A percentile compares a stretch with the other conserved stretches of the same genome.
phyloP scores from a whole-genome alignment of 2,888 invertebrate genomes.

The Julus scandinavius region DNA sequence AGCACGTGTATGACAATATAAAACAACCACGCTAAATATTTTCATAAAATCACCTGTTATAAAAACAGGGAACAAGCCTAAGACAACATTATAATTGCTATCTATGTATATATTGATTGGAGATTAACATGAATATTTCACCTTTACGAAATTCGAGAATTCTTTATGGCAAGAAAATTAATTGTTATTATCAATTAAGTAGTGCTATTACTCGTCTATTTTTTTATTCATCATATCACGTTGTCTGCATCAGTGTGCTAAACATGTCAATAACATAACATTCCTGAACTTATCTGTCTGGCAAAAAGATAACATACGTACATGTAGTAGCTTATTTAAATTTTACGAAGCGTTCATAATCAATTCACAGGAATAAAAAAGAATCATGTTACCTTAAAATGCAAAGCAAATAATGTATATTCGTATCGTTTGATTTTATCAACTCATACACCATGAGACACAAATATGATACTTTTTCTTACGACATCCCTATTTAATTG shows the following conservation, averaged over 20 bases:
- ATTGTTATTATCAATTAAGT: neutral
- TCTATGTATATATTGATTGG: slow-evolving; percentile 3
- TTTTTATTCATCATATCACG: neutral
- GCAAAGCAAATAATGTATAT: neutral
- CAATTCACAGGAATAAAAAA: too few species aligned
- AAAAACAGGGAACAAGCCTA: too few species aligned
- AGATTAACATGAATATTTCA: slow-evolving; percentile 14
- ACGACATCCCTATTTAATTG: neutral
- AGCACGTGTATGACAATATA: too few species aligned
- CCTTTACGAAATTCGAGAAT: neutral
- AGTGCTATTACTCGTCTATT: neutral
- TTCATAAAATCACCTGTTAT: too few species aligned
- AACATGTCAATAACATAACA: neutral
- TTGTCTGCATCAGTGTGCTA: neutral
- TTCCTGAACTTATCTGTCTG: neutral
- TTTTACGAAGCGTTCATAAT: neutral
- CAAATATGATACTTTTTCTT: neutral
- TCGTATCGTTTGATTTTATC: neutral
- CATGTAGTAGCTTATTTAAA: too few species aligned
- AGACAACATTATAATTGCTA: neutral
- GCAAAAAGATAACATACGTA: neutral
- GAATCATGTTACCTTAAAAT: neutral
- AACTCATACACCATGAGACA: neutral
- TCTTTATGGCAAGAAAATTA: neutral
- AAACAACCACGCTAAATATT: too few species aligned